Evolutionary conservation across 1,140 invertebrate genomes (phyloP).

Genomic region (Mya arenaria): DNA sequence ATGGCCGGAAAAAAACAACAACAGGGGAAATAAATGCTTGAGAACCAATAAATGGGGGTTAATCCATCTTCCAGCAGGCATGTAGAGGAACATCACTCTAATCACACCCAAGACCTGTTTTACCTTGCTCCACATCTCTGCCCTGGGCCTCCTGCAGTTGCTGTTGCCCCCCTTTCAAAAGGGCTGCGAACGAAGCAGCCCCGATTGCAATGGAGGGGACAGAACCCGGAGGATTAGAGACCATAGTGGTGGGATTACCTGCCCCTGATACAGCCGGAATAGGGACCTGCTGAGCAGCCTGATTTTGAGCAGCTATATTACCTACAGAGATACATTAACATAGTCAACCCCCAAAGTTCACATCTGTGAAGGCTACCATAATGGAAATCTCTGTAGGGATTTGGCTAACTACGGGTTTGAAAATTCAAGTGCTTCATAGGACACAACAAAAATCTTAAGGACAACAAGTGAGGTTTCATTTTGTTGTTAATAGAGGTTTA

Average conservation of each 20-base stretch:
- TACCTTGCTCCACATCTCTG: slow-evolving; percentile 20
- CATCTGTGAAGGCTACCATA: no score
- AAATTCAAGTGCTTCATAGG: no score
- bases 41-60: not conserved
- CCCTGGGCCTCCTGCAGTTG: slow-evolving; percentile 10
- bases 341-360: no score
- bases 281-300: slow-evolving; percentile 12
- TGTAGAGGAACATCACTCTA: slow-evolving; percentile 6
- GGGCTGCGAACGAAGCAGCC: slow-evolving; percentile 40
- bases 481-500: no score
- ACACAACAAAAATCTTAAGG: no score
- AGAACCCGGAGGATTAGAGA: slow-evolving; percentile 50
- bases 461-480: no score
- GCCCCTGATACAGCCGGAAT: slow-evolving; percentile 45
- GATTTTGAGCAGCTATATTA: slow-evolving; percentile 53
- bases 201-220: slow-evolving; percentile 39
- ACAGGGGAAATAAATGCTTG: no score
- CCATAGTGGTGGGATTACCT: slow-evolving; percentile 48
- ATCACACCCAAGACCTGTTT: slow-evolving; percentile 27
- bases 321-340: slow-evolving; percentile 47
- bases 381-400: no score
- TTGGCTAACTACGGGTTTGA: no score
- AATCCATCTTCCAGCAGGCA: slow-evolving; percentile 16
- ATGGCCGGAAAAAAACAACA: no score
- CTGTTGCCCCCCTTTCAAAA: slow-evolving; percentile 2